Base-by-base conservation (phyloP, 2,797 vertebrate genomes). In the Lepus oiostolus region DNA sequence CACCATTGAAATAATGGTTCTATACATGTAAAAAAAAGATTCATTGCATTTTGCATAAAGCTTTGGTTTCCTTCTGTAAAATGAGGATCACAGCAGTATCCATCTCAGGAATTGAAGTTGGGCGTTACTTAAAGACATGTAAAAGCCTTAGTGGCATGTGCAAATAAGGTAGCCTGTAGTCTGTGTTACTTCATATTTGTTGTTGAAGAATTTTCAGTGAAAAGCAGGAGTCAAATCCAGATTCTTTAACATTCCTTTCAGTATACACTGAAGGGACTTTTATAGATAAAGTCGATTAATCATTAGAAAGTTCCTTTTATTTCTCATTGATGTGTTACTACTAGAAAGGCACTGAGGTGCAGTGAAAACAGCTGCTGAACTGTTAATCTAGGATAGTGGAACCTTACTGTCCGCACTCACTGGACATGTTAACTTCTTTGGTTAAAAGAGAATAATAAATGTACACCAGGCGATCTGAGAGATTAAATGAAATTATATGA, bases 291-390 rank as follows among this genome's bases (percentile, higher is more conserved):
- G 63, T 85, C 17, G 54, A 72, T 92, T 85, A 85, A 2, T 87
- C 83, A 52, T 76, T 21, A 26, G 81, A 72, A 70, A 85, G 28
- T 75, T 89, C n/a, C 17, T 86, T 89, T 32, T 28, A 19, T 90
- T 93, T 84, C 26, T 88, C 3, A 17, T 52, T 94, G 47, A 24
- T 82, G 17, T 82, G 30, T 86, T 88, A 38, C 87, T 93, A 76
- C 71, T 93, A 62, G 72, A 88, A 62, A 94, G 54, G 85, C 67
- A 21, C 72, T 94, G 54, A 58, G 24, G 52, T 84, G 60, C 28
- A 71, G 17, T 74, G 54, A 89, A 95, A 93, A 92, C 35, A 94
- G 65, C 68, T 24, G 81, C 95, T 88, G 54, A 35, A n/a, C 94
- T 91, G 32, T 52, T 90, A 84, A 92, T 94, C 94, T 92, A 84